phyloP scores from a whole-genome alignment of 2,797 vertebrate genomes.

The Siniperca obscura region DNA sequence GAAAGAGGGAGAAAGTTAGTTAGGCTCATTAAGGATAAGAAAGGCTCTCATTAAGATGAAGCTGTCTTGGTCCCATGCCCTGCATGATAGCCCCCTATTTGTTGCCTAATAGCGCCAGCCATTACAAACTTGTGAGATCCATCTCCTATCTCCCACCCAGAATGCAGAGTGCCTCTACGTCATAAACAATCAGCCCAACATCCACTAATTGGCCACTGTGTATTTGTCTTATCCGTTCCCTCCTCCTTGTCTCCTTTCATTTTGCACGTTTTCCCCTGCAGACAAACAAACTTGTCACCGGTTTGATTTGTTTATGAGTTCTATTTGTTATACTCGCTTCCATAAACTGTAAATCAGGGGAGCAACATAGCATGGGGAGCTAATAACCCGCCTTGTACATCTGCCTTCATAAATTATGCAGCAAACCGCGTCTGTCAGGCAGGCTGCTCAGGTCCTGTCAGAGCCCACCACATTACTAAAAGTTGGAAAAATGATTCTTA shows the following conservation, averaged over 20 bases:
- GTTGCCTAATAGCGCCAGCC: slow-evolving; percentile 95
- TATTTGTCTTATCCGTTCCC: slow-evolving; percentile 57
- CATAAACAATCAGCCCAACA: slow-evolving; percentile 88
- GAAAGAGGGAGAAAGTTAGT: slow-evolving; percentile 89
- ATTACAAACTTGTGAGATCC: slow-evolving; percentile 91
- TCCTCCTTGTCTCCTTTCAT: slow-evolving; percentile 6
- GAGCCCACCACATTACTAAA: slow-evolving; percentile 50
- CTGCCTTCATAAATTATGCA: slow-evolving; percentile 83
- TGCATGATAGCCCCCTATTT: slow-evolving; percentile 93
- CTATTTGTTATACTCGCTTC: slow-evolving; percentile 74
- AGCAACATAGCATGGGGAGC: slow-evolving; percentile 74
- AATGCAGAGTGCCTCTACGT: slow-evolving; percentile 86
- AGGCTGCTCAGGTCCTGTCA: slow-evolving; percentile 59
- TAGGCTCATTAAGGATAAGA: slow-evolving; percentile 88
- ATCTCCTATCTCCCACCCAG: slow-evolving; percentile 88
- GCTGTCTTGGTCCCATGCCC: slow-evolving; percentile 91
- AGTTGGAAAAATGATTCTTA: slow-evolving; percentile 40
- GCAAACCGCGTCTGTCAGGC: slow-evolving; percentile 70
- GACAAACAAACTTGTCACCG: slow-evolving; percentile 73
- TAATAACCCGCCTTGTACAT: slow-evolving; percentile 80
- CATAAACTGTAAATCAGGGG: slow-evolving; percentile 82
- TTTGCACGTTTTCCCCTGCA: slow-evolving; percentile 45
- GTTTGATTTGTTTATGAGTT: slow-evolving; percentile 82
- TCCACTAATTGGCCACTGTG: slow-evolving; percentile 92
- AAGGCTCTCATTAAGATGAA: slow-evolving; percentile 93